Evolutionary conservation across 1,140 invertebrate genomes (phyloP).

Genomic region (Drosophila dunni): DNA sequence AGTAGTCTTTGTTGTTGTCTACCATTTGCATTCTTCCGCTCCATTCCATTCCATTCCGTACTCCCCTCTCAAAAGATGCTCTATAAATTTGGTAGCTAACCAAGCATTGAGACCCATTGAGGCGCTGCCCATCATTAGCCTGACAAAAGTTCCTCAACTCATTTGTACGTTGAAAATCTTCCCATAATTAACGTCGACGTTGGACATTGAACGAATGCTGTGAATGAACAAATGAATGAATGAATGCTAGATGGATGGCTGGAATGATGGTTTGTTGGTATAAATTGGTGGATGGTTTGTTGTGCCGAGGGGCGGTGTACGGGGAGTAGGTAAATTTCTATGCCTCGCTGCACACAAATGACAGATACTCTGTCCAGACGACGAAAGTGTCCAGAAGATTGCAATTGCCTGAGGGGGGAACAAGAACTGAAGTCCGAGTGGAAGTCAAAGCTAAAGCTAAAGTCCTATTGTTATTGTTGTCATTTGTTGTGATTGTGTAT

Average conservation of each 20-base stretch:
- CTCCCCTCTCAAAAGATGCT: slow-evolving; percentile 5
- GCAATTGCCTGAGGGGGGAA: slow-evolving; percentile 58
- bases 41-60: too few relatives aligned
- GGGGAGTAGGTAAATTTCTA: slow-evolving; percentile 68
- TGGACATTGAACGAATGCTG: slow-evolving; percentile 32
- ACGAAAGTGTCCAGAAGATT: slow-evolving; percentile 48
- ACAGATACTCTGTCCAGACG: slow-evolving; percentile 53
- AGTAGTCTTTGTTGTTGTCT: slow-evolving; percentile 13
- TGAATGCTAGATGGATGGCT: slow-evolving; percentile 10
- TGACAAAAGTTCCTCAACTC: slow-evolving; percentile 78
- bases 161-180: slow-evolving; percentile 78
- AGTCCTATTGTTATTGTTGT: slow-evolving; percentile 73
- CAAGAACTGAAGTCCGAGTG: slow-evolving; percentile 32
- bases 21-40: slow-evolving; percentile 68
- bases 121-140: slow-evolving; percentile 73
- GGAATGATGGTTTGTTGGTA: too few relatives aligned
- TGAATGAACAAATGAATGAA: slow-evolving; percentile 14
- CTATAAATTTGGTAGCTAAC: slow-evolving; percentile 74
- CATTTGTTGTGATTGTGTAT: slow-evolving; percentile 66
- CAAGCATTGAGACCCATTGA: slow-evolving; percentile 57
- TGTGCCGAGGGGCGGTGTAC: slow-evolving; percentile 13
- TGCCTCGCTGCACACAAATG: slow-evolving; percentile 79
- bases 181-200: slow-evolving; percentile 77
- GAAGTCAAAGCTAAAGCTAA: slow-evolving; percentile 5
- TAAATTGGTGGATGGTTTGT: neutral